Conservation (phyloP, 1,140 invertebrate species). For the Drosophila mayri region DNA sequence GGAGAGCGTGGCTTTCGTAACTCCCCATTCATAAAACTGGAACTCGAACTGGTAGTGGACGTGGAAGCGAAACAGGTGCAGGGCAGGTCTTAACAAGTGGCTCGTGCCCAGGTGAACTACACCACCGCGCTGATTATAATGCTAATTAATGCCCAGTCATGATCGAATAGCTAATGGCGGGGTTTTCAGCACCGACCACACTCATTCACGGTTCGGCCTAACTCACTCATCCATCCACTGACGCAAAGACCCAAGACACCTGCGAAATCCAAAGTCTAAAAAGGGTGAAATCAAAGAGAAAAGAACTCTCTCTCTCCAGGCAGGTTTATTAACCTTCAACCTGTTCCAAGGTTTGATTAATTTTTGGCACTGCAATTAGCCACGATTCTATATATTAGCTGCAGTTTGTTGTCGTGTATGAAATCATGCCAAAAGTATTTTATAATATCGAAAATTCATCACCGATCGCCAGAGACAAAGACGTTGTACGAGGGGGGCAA, state of each 20-base stretch:
- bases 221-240: conserved; percentile 30
- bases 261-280: conserved; percentile 30
- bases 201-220: conserved; percentile 53
- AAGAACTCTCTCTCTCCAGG: conserved; percentile 21
- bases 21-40: conserved; percentile 50
- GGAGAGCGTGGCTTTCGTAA: conserved; percentile 45
- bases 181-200: conserved; percentile 35
- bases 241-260: conserved; percentile 40
- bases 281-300: conserved; percentile 10
- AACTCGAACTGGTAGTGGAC: conserved; percentile 6
- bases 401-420: conserved; percentile 33
- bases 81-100: conserved; percentile 67
- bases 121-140: conserved; percentile 67
- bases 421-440: conserved; percentile 72
- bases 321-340: conserved; percentile 33
- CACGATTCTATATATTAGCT: conserved; percentile 31
- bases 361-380: conserved; percentile 40
- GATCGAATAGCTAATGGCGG: conserved; percentile 20
- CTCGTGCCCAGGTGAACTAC: conserved; percentile 79
- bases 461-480: conserved; percentile 39
- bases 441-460: conserved; percentile 60
- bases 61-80: conserved; percentile 54
- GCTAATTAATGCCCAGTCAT: conserved; percentile 70
- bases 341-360: conserved; percentile 31
- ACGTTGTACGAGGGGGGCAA: conserved; percentile 21